Percentiles rank a stretch among this genome's conserved stretches.
Evolutionary conservation across 30 jellyfish, hydroid and myxozoan species (phyloP).

Genomic region (Aurelia aurita): DNA sequence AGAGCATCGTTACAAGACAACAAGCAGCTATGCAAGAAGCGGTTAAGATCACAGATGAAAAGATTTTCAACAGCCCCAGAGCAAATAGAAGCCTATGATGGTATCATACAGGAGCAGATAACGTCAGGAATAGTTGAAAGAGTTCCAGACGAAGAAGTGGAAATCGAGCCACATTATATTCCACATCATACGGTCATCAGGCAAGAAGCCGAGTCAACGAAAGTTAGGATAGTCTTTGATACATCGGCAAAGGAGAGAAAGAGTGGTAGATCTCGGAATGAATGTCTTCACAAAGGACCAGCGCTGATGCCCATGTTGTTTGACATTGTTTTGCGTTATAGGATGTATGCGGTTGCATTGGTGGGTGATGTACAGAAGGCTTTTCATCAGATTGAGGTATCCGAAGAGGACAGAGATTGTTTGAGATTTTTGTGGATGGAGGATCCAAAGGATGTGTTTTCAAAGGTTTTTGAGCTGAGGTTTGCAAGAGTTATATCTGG

Average conservation of each 20-base stretch:
- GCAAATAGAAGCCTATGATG: constrained; percentile 1
- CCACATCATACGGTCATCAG: constrained; percentile 28
- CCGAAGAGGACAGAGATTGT: neutral
- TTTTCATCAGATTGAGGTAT: neutral
- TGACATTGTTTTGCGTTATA: neutral
- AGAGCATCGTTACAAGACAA: constrained; percentile 35
- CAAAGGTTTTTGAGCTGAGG: neutral
- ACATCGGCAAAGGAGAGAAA: constrained; percentile 16
- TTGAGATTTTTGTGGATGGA: constrained; percentile 12
- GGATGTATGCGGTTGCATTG: constrained; percentile 9
- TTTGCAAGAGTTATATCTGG: neutral
- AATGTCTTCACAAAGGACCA: neutral
- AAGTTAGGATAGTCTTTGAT: neutral
- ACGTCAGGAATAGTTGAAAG: neutral
- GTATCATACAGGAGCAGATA: neutral
- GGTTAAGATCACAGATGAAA: constrained; percentile 1
- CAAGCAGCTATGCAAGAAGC: constrained; percentile 23
- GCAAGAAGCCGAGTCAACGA: constrained; percentile 5
- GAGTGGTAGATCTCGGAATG: constrained; percentile 16
- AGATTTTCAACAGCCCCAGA: neutral
- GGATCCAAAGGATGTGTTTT: neutral
- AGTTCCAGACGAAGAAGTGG: neutral
- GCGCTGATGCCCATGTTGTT: neutral
- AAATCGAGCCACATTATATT: neutral
- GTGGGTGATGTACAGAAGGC: constrained; percentile 11